Evolutionary conservation across 2,888 invertebrate species (phyloP).

Genomic region (Ceraclea dissimilis): DNA sequence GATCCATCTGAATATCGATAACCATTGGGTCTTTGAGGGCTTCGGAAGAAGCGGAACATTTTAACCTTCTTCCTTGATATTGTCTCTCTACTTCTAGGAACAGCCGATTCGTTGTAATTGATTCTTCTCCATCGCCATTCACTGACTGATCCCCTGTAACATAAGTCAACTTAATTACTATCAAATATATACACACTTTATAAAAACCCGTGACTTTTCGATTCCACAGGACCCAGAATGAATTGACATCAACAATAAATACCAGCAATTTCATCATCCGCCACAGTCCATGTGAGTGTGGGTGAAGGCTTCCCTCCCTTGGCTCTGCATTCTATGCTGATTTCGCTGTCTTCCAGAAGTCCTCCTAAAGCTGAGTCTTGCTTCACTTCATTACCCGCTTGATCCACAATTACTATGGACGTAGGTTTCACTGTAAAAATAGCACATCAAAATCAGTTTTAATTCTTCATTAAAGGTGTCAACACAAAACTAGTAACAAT

Average conservation of each 20-base stretch:
- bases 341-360: conserved; percentile 58
- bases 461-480: conserved; percentile 1
- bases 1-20: conserved; percentile 57
- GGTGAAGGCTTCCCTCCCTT: conserved; percentile 80
- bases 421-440: conserved; percentile 67
- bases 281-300: conserved; percentile 77
- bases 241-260: too few relatives aligned
- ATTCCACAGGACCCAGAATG: too few relatives aligned
- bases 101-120: conserved; percentile 29
- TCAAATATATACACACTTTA: too few relatives aligned
- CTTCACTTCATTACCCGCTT: conserved; percentile 52
- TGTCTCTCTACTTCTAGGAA: conserved; percentile 59
- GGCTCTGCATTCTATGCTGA: conserved; percentile 67
- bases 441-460: too few relatives aligned
- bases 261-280: conserved; percentile 45
- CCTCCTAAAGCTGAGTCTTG: conserved; percentile 62
- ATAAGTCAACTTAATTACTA: background rate
- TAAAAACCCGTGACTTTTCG: too few relatives aligned
- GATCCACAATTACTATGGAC: conserved; percentile 61
- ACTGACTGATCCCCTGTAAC: conserved; percentile 19
- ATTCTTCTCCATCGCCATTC: conserved; percentile 19
- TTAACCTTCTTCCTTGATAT: conserved; percentile 63
- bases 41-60: conserved; percentile 63
- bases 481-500: background rate
- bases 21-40: conserved; percentile 56